A percentile compares a stretch with the other conserved stretches of the same genome.
Evolutionary conservation across 2,113 vertebrate species (phyloP).

Genomic region (Varanus salvator): DNA sequence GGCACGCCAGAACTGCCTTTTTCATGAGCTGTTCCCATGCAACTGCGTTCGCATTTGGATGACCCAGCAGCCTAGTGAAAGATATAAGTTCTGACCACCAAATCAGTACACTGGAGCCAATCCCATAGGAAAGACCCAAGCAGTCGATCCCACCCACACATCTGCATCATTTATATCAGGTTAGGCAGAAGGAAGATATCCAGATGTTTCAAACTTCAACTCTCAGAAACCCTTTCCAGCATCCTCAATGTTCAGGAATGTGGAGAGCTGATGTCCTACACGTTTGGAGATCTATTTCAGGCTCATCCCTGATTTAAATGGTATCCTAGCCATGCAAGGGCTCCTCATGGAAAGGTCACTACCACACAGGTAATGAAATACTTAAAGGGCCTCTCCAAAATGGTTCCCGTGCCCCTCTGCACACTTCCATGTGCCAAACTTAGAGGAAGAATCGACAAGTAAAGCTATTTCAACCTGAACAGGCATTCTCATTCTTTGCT

Average conservation of each 20-base stretch:
- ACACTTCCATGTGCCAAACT: neutral
- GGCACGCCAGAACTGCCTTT: neutral
- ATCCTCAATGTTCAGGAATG: no score
- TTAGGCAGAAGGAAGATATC: no score
- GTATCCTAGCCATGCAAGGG: neutral
- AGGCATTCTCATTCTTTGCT: neutral
- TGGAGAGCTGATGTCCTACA: no score
- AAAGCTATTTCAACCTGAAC: neutral
- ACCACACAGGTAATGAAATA: neutral
- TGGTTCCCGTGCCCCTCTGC: neutral
- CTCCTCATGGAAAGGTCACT: rapidly evolving
- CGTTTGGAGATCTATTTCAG: no score
- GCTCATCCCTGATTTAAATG: neutral
- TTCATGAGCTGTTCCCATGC: neutral
- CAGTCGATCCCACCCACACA: neutral
- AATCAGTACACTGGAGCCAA: neutral
- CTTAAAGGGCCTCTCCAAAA: neutral
- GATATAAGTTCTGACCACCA: neutral
- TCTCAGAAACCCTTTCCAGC: no score
- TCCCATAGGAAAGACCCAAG: neutral
- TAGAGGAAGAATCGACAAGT: neutral
- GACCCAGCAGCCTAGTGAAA: neutral
- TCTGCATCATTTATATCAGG: neutral
- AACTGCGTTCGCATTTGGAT: neutral
- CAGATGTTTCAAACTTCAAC: no score